Conservation (phyloP, 2,113 vertebrate species). For the Montifringilla adamsi region DNA sequence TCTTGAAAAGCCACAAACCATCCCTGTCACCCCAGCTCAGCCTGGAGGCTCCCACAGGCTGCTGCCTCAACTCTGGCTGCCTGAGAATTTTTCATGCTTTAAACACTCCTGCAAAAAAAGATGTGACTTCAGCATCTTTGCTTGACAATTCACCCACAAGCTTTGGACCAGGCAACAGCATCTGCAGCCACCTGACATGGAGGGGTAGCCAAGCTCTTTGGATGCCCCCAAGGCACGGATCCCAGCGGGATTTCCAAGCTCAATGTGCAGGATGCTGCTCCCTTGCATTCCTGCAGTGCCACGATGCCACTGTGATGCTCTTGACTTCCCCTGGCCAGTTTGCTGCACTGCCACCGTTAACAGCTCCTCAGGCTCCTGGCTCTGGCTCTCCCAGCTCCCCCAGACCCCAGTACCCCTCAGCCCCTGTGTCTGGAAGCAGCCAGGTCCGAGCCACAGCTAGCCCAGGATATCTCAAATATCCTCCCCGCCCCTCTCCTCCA, state of each 20-base stretch:
- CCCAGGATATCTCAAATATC: not conserved
- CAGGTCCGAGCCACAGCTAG: not conserved
- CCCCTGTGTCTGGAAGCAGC: not conserved
- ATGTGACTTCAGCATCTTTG: not conserved
- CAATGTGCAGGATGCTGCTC: not conserved
- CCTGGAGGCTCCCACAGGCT: not conserved
- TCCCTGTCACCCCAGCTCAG: not conserved
- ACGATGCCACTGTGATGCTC: accelerated
- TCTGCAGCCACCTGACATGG: not conserved
- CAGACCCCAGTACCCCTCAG: not conserved
- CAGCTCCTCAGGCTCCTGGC: not conserved
- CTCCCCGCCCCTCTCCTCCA: not conserved
- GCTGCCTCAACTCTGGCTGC: not conserved
- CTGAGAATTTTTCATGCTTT: not conserved
- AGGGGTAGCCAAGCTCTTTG: not conserved
- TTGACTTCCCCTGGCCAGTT: accelerated
- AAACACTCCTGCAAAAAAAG: not conserved
- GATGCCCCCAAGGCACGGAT: accelerated
- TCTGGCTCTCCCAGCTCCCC: too few species aligned
- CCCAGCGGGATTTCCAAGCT: not conserved
- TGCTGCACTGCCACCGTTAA: accelerated
- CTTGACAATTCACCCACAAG: not conserved
- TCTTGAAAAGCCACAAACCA: not conserved
- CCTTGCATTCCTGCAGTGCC: not conserved
- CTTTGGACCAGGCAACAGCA: not conserved